Conservation (phyloP, 1,140 invertebrate species). For the Spodoptera litura region DNA sequence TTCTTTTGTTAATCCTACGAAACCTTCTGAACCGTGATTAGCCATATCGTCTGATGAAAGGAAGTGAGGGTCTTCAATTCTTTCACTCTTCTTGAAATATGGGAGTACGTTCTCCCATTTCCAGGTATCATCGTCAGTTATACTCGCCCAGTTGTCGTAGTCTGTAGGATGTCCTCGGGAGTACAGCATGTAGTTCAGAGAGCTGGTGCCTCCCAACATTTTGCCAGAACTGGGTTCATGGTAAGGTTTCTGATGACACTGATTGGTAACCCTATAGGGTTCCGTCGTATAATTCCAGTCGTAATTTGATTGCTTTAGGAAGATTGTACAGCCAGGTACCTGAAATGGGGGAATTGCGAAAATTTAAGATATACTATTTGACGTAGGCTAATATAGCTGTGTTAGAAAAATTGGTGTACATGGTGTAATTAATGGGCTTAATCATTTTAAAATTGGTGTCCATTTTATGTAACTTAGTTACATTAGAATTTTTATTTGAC, state of each 20-base stretch:
- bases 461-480: no score
- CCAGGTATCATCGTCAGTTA: slow-evolving; percentile 42
- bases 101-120: slow-evolving; percentile 44
- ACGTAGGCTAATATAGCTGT: no score
- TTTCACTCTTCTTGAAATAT: slow-evolving; percentile 47
- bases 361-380: not conserved
- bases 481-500: no score
- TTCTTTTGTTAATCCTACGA: slow-evolving; percentile 24
- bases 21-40: slow-evolving; percentile 44
- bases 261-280: not conserved
- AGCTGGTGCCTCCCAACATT: slow-evolving; percentile 43
- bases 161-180: slow-evolving; percentile 17
- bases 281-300: slow-evolving; percentile 30
- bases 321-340: not conserved
- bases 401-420: no score
- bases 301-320: slow-evolving; percentile 1
- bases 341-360: not conserved
- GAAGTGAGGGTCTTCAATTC: slow-evolving; percentile 17
- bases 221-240: slow-evolving; percentile 11
- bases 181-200: slow-evolving; percentile 36
- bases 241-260: slow-evolving; percentile 7
- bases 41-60: not conserved
- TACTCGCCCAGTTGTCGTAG: slow-evolving; percentile 39
- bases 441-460: no score
- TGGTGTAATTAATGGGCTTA: no score